phyloP scores from a whole-genome alignment of 1,140 invertebrate species.

The Eumeta japonica region DNA sequence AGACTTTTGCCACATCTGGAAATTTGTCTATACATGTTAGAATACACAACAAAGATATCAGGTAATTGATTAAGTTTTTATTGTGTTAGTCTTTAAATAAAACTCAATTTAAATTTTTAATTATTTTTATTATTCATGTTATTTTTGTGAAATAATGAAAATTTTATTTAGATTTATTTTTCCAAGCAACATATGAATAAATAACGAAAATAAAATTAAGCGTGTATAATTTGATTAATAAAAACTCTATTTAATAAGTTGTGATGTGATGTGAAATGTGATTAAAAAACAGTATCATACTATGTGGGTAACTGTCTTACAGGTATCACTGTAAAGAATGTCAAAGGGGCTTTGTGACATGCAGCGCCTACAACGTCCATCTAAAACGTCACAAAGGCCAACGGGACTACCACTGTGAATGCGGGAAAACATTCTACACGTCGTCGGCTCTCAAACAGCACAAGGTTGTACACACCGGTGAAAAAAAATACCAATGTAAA shows the following conservation, averaged over 20 bases:
- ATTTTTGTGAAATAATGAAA: too few relatives aligned
- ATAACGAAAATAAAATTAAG: background rate
- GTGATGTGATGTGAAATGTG: background rate
- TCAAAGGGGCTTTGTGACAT: slow-evolving; percentile 43
- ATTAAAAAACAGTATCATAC: background rate
- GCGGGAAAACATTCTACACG: slow-evolving; percentile 48
- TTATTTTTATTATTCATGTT: too few relatives aligned
- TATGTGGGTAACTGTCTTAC: slow-evolving; percentile 8
- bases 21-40: slow-evolving; percentile 44
- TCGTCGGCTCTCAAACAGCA: slow-evolving; percentile 46
- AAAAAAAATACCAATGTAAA: slow-evolving; percentile 46
- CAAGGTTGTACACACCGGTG: slow-evolving; percentile 32
- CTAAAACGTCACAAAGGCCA: slow-evolving; percentile 43
- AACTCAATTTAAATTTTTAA: background rate
- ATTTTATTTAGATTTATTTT: too few relatives aligned
- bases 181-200: too few relatives aligned
- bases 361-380: slow-evolving; percentile 43
- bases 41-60: slow-evolving; percentile 47
- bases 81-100: too few relatives aligned
- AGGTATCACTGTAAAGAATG: slow-evolving; percentile 46
- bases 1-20: slow-evolving; percentile 43
- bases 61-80: slow-evolving; percentile 25
- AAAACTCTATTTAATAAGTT: background rate
- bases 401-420: slow-evolving; percentile 41
- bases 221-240: background rate